Conservation (phyloP, 2,113 vertebrate species). For the Elephantulus edwardii region DNA sequence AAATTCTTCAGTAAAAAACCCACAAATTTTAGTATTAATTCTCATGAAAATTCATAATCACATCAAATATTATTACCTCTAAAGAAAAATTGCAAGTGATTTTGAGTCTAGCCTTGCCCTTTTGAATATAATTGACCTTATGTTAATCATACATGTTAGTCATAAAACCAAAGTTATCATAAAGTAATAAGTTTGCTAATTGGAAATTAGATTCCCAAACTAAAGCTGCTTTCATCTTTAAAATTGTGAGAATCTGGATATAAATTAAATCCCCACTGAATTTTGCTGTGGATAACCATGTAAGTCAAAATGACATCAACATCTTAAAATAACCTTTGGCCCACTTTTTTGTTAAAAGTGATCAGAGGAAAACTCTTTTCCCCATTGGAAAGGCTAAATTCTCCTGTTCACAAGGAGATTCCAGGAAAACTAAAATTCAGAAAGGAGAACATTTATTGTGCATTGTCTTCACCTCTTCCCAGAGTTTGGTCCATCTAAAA, state of each 20-base stretch:
- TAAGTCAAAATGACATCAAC: slow-evolving; percentile 44
- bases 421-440: neutral
- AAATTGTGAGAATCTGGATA: slow-evolving; percentile 10
- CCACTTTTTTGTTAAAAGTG: neutral
- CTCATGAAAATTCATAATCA: slow-evolving; percentile 60
- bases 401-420: neutral
- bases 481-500: neutral
- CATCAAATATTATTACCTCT: neutral
- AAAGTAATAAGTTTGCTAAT: slow-evolving; percentile 38
- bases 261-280: slow-evolving; percentile 6
- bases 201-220: slow-evolving; percentile 58
- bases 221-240: slow-evolving; percentile 55
- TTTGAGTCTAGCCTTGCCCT: neutral
- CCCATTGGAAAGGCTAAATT: neutral
- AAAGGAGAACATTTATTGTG: neutral
- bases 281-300: neutral
- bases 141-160: slow-evolving; percentile 37
- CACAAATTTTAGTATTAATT: slow-evolving; percentile 26
- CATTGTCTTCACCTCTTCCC: neutral
- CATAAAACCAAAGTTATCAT: slow-evolving; percentile 41
- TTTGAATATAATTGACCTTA: slow-evolving; percentile 24
- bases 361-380: slow-evolving; percentile 7
- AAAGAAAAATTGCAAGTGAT: neutral
- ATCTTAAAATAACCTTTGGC: slow-evolving; percentile 8
- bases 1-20: slow-evolving; percentile 53